Base-by-base conservation (phyloP, 2,888 invertebrate genomes). In the Liopterus haemorrhoidalis region DNA sequence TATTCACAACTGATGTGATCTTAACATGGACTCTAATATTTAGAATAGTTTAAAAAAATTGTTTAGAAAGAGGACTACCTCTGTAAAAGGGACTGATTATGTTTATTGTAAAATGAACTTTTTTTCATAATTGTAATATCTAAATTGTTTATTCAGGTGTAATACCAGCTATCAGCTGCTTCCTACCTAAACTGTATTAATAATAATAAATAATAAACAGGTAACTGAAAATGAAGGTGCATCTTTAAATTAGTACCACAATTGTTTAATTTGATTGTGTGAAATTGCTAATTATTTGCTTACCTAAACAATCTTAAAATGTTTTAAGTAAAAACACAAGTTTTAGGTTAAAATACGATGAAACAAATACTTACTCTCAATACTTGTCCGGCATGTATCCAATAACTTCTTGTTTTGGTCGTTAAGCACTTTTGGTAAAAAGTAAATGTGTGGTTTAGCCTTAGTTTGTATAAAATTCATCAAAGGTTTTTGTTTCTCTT, bases 381-480 rank as follows among this genome's bases (percentile, higher is more conserved):
- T 72, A 52, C 71, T 72, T 52, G 72, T 70, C 65, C 77, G 78
- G 55, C 81, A 81, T 19, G 78, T 74, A 14, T 70, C 71, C 37
- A 86, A 67, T 47, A 82, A 74, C 52, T 82, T 80, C 50, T 79
- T 76, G 3, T 81, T 79, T 49, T 78, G 78, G 3, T 79, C 76
- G 33, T 81, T 79, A 69, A 87, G 80, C 53, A 78, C 78, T 62
- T 86, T 85, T 0, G 96, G 96, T 57, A 86, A 67, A 74, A 85
- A 97, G 70, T 87, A 93, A 46, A 97, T 74, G 48, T 82, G 78
- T 2, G 96, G 96, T 59, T 85, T 85, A 0, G 86, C 70, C 65
- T 85, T 86, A 0, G 95, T 95, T 59, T 84, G 76, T 56, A 97
- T 92, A 62, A 86, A 93, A 65, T 86, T 81, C 15, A 79, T 75